A percentile compares a stretch with the other conserved stretches of the same genome.
phyloP scores from a whole-genome alignment of 2,113 vertebrate genomes.

The Morphnarchus princeps region DNA sequence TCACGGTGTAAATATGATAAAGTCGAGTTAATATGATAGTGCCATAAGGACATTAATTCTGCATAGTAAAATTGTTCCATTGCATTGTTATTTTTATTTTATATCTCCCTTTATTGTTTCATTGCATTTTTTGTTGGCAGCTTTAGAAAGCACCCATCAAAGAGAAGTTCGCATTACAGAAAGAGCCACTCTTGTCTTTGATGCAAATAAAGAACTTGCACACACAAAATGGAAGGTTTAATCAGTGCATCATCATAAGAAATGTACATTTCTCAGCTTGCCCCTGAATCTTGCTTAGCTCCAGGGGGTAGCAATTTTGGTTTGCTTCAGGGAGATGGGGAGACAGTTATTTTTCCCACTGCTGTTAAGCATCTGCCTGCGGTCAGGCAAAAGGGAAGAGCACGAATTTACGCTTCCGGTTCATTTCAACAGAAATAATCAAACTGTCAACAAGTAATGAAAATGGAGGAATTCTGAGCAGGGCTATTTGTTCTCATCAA shows the following conservation, averaged over 20 bases:
- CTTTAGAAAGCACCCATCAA: background rate
- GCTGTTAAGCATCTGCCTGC: background rate
- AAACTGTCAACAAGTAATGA: background rate
- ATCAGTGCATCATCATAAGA: background rate
- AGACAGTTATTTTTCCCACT: background rate
- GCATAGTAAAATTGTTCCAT: background rate
- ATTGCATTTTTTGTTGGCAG: background rate
- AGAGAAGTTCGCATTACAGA: background rate
- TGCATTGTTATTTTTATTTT: constrained; percentile 10
- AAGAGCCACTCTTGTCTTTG: background rate
- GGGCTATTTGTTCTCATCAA: background rate
- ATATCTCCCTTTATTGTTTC: background rate
- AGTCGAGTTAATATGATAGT: background rate
- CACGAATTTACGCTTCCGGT: background rate
- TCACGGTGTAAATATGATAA: background rate
- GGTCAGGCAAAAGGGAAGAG: background rate
- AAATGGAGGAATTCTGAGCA: background rate
- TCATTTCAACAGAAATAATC: background rate
- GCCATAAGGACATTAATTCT: constrained; percentile 10
- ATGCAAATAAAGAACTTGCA: background rate
- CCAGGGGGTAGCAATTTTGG: background rate
- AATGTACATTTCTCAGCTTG: background rate
- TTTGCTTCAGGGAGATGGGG: background rate
- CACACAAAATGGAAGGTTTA: background rate
- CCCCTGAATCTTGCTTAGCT: background rate